phyloP scores from a whole-genome alignment of 2,888 invertebrate species.

The Ctenicera cuprea region DNA sequence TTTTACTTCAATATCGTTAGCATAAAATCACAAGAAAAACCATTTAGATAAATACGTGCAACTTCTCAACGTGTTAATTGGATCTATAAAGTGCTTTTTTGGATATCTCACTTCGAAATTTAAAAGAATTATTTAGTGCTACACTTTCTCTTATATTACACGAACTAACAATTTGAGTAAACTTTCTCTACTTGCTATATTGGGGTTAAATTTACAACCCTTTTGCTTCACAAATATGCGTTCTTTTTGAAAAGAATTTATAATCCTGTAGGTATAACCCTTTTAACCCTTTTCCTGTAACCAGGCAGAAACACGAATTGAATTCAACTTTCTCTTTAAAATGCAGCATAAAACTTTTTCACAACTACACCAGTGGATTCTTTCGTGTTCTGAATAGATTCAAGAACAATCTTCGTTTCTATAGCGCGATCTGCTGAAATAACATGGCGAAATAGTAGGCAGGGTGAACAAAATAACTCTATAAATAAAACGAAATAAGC shows the following conservation, averaged over 20 bases:
- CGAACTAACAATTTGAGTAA: constrained; percentile 18
- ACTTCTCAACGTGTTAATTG: not conserved
- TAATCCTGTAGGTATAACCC: constrained; percentile 46
- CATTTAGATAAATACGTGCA: too few relatives aligned
- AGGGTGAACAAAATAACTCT: constrained; percentile 64
- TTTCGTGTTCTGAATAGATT: constrained; percentile 43
- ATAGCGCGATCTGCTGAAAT: constrained; percentile 53
- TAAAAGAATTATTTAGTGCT: constrained; percentile 14
- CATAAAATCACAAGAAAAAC: not conserved
- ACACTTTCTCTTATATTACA: constrained; percentile 27
- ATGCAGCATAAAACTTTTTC: constrained; percentile 35
- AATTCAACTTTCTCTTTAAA: constrained; percentile 50
- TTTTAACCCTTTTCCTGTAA: constrained; percentile 48
- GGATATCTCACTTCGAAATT: constrained; percentile 5
- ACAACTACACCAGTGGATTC: constrained; percentile 16
- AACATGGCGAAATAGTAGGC: constrained; percentile 57
- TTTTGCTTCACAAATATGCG: constrained; percentile 38
- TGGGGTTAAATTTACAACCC: constrained; percentile 43
- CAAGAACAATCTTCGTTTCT: constrained; percentile 49
- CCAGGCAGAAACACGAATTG: constrained; percentile 32
- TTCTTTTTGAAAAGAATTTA: constrained; percentile 45
- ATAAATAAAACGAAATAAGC: constrained; percentile 69
- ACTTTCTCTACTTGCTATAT: constrained; percentile 37
- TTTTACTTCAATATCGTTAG: not conserved
- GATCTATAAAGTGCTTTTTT: not conserved